Evolutionary conservation across 2,888 invertebrate species (phyloP).

Genomic region (Elmis aenea): DNA sequence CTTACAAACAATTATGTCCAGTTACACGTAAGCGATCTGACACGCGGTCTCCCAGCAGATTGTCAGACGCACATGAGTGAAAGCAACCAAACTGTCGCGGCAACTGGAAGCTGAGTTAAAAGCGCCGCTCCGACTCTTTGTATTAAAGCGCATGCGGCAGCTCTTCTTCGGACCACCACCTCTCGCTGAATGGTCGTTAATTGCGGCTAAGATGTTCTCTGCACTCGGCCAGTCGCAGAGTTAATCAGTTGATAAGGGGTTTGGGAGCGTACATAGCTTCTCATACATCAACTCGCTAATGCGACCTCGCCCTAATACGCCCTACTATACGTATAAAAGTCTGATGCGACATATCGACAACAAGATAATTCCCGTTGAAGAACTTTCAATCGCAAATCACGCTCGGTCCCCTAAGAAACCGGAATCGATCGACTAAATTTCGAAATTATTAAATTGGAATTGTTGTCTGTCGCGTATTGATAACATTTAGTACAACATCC

Average conservation of each 20-base stretch:
- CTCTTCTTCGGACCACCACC: slow-evolving; percentile 32
- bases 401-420: no score
- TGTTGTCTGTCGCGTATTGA: no score
- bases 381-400: no score
- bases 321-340: slow-evolving; percentile 5
- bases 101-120: slow-evolving; percentile 42
- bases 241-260: slow-evolving; percentile 40
- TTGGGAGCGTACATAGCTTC: slow-evolving; percentile 30
- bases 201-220: slow-evolving; percentile 36
- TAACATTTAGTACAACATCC: no score
- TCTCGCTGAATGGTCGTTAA: slow-evolving; percentile 40
- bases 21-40: no score
- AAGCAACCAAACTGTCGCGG: slow-evolving; percentile 32
- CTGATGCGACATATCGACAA: slow-evolving; percentile 6
- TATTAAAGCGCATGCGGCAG: slow-evolving; percentile 36
- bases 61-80: slow-evolving; percentile 17
- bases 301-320: slow-evolving; percentile 9
- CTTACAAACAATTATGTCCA: no score
- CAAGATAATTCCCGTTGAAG: no score
- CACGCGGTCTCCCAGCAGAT: slow-evolving; percentile 10
- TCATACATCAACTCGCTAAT: slow-evolving; percentile 29
- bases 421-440: no score
- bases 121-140: slow-evolving; percentile 30
- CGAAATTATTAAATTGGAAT: no score
- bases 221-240: slow-evolving; percentile 33